Evolutionary conservation across 2,797 vertebrate genomes (phyloP).

Genomic region (Cossypha niveicapilla): DNA sequence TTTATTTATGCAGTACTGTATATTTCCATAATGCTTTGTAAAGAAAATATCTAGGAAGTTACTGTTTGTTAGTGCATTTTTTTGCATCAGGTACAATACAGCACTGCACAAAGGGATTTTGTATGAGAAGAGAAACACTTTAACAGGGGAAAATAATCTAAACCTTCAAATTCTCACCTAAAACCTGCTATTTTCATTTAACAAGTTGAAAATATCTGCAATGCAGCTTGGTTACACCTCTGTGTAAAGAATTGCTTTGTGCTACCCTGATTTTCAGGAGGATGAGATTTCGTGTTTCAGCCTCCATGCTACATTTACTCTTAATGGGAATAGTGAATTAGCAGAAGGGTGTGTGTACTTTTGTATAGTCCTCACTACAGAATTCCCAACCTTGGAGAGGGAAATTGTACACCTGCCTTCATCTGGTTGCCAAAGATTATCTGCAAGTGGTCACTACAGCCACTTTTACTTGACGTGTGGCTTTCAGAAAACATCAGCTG

Average conservation of each 20-base stretch:
- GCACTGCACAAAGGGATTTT: background rate
- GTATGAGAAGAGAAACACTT: background rate
- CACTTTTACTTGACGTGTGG: background rate
- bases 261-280: background rate
- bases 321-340: background rate
- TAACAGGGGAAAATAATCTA: background rate
- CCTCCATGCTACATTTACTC: background rate
- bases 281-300: background rate
- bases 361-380: background rate
- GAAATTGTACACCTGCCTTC: background rate
- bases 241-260: background rate
- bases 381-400: rapidly evolving
- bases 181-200: background rate
- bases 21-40: background rate
- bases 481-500: background rate
- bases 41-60: background rate
- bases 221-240: background rate
- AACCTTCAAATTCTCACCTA: background rate
- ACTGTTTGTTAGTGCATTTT: background rate
- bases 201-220: background rate
- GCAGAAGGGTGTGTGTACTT: background rate
- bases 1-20: background rate
- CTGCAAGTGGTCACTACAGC: background rate
- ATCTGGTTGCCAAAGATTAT: background rate
- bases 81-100: background rate